Conservation (phyloP, 2,113 vertebrate genomes). For the Bufo bufo region DNA sequence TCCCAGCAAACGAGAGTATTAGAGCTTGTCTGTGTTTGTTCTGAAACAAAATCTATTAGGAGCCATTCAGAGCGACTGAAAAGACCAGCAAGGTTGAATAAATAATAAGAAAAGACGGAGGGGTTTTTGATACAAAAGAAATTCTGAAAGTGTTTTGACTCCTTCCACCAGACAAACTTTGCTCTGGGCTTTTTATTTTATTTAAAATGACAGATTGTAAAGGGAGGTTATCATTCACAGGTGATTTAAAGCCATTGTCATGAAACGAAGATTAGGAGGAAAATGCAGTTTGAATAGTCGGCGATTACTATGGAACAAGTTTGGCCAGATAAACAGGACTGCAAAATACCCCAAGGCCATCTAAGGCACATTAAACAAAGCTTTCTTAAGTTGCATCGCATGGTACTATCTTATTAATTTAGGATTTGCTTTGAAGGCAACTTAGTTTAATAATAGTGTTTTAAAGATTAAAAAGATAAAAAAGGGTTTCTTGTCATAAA, state of each 20-base stretch:
- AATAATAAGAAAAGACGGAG: constrained; percentile 67
- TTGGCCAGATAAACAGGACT: constrained; percentile 79
- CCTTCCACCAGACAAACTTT: constrained; percentile 60
- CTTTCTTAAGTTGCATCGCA: constrained; percentile 78
- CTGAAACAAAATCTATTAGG: constrained; percentile 63
- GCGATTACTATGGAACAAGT: constrained; percentile 82
- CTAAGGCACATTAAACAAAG: constrained; percentile 81
- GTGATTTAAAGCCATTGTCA: constrained; percentile 79
- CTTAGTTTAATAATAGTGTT: constrained; percentile 56
- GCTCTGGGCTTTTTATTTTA: constrained; percentile 68
- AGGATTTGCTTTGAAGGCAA: constrained; percentile 69
- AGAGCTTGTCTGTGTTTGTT: constrained; percentile 62
- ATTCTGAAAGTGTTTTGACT: constrained; percentile 64
- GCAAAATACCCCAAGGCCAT: constrained; percentile 70
- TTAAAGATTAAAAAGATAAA: constrained; percentile 52
- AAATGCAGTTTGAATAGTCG: constrained; percentile 76
- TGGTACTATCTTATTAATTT: constrained; percentile 68
- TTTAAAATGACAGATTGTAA: constrained; percentile 72
- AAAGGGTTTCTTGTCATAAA: constrained; percentile 55
- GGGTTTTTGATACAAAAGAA: constrained; percentile 70
- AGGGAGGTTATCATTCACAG: constrained; percentile 66
- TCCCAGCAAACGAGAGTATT: constrained; percentile 60
- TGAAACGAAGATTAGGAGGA: constrained; percentile 78
- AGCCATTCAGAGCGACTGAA: constrained; percentile 62
- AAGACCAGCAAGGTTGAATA: constrained; percentile 65